Base-by-base conservation (phyloP, 2,113 vertebrate genomes). In the Dicrurus megarhynchus region DNA sequence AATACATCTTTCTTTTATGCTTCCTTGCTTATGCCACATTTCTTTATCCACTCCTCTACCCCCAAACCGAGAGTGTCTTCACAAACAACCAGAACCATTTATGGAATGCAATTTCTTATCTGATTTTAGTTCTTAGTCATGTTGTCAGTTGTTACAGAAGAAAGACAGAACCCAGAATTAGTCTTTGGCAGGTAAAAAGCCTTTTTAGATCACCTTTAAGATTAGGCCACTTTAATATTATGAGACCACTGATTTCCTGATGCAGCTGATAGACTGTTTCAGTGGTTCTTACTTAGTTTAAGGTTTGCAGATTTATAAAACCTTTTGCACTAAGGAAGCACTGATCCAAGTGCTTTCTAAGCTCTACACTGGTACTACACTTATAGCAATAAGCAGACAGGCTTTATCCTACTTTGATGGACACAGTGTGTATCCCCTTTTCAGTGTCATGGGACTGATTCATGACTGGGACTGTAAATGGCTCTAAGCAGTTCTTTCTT, bases 41-140 rank as follows among this genome's bases (percentile, higher is more conserved):
- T 90, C 75, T 73, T 68, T 78, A 79, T 12, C 53, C 21, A 13
- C 23, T 80, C 7, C 10, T 89, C 24, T 22, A 30, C 30, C 24
- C 22, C 65, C 24, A 53, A 44, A 71, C 16, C 35, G 35, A 33
- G 44, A 67, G 47, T 83, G 63, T 93, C 92, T 90, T 93, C 20
- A 21, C 65, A 92, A 93, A 84, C 83, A 81, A 49, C 59, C 78
- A 85, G 78, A 96, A 90, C 85, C 52, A 96, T 91, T 96, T 95
- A 89, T 75, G 95, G 95, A 96, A 97, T 96, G 93, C 92, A 64
- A 56, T 82, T 88, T 91, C 95, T 96, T 97, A 93, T 90, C 95
- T 95, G 92, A 93, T 95, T 90, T 84, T 80, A 59, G 82, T 91
- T 92, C 74, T 83, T 81, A 86, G 71, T 88, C 79, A 27, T 55